A percentile compares a stretch with the other conserved stretches of the same genome.
phyloP scores from a whole-genome alignment of 2,113 vertebrate species.

The Menura novaehollandiae region DNA sequence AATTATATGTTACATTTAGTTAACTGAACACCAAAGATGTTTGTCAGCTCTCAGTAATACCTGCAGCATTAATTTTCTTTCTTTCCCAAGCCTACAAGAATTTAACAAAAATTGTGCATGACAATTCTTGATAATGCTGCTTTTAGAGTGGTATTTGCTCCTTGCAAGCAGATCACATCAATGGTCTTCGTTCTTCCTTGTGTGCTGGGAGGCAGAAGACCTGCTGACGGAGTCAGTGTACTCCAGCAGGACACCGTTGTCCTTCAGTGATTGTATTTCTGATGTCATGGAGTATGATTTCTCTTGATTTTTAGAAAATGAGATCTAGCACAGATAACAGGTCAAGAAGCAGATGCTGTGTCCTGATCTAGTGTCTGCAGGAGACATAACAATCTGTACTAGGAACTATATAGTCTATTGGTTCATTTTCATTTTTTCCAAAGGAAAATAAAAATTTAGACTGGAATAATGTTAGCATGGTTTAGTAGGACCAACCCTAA shows the following conservation, averaged over 20 bases:
- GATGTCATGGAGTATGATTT: neutral
- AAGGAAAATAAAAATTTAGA: neutral
- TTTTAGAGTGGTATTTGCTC: neutral
- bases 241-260: neutral
- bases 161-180: neutral
- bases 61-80: neutral
- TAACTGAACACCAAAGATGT: neutral
- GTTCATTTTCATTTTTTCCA: neutral
- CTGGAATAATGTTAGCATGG: neutral
- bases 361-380: neutral
- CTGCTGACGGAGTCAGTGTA: neutral
- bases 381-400: neutral
- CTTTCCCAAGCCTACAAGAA: neutral
- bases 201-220: neutral
- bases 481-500: neutral
- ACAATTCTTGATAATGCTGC: neutral
- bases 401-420: neutral
- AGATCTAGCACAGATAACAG: neutral
- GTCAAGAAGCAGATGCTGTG: neutral
- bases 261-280: neutral
- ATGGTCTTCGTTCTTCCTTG: neutral
- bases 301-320: neutral
- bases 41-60: constrained; percentile 13
- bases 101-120: neutral
- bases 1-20: constrained; percentile 11